Conservation (phyloP, 2,113 vertebrate genomes). For the Echinops telfairi region DNA sequence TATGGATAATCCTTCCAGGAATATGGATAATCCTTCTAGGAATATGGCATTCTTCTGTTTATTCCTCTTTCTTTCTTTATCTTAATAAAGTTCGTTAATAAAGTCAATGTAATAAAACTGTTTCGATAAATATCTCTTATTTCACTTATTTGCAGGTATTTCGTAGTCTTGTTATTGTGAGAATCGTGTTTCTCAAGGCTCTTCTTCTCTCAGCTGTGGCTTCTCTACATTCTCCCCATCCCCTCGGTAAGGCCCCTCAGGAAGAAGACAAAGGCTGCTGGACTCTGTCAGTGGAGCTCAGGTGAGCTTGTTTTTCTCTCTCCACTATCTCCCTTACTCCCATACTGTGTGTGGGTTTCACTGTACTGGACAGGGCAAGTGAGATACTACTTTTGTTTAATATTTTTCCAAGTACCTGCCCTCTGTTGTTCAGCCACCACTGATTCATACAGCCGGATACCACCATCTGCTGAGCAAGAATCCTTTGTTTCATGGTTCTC, state of each 20-base stretch:
- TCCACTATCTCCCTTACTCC: background rate
- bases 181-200: slow-evolving; percentile 31
- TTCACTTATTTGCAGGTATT: slow-evolving; percentile 35
- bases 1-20: slow-evolving; percentile 16
- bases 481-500: no score
- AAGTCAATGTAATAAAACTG: slow-evolving; percentile 7
- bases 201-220: slow-evolving; percentile 18
- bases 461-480: background rate
- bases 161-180: background rate
- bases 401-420: background rate
- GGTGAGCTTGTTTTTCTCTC: slow-evolving; percentile 31
- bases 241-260: background rate
- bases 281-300: background rate
- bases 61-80: slow-evolving; percentile 22
- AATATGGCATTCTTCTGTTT: background rate
- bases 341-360: background rate
- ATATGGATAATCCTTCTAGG: background rate
- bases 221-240: background rate
- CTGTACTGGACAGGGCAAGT: background rate
- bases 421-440: background rate
- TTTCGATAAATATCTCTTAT: background rate
- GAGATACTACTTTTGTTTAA: background rate
- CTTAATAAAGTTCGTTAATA: background rate
- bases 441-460: background rate
- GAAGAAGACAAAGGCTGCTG: slow-evolving; percentile 35